Percentiles rank a stretch among this genome's conserved stretches.
These are phyloP conservation scores for Pinctada fucata DNA, from an alignment of 2,888 invertebrate genomes.

Conservation along the genomic window DNA sequence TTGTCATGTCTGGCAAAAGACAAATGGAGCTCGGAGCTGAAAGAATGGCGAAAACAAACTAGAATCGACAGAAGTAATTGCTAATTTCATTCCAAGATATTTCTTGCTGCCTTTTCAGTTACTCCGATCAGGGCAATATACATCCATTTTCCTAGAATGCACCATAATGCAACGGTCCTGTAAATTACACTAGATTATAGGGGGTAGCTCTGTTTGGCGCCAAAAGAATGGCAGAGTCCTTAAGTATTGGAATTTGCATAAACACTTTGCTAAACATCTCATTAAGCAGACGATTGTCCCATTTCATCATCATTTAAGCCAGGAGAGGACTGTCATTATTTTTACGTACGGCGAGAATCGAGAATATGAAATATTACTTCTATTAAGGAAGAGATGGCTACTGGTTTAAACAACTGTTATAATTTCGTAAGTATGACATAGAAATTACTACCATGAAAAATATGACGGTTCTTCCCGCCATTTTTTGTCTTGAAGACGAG, in stretches of 20 bases:
- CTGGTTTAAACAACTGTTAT: background rate
- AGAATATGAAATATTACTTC: background rate
- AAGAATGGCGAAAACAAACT: no score
- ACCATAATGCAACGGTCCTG: background rate
- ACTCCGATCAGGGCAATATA: background rate
- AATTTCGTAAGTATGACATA: background rate
- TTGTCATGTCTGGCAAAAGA: no score
- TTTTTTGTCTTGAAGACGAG: no score
- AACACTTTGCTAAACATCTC: background rate
- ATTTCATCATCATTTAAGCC: background rate
- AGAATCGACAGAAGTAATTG: background rate
- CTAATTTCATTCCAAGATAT: background rate
- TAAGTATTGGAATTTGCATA: constrained; percentile 3
- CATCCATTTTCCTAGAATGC: background rate
- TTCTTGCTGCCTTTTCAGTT: background rate
- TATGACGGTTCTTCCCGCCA: background rate
- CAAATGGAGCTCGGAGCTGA: no score
- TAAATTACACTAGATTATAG: background rate
- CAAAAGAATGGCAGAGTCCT: background rate
- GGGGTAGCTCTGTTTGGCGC: background rate
- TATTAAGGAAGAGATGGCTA: background rate
- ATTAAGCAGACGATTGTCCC: background rate
- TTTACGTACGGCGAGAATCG: background rate
- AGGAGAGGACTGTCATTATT: background rate
- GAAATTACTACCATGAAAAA: background rate